Conservation (phyloP, 2,797 vertebrate genomes). For the Xenentodon cancila region DNA sequence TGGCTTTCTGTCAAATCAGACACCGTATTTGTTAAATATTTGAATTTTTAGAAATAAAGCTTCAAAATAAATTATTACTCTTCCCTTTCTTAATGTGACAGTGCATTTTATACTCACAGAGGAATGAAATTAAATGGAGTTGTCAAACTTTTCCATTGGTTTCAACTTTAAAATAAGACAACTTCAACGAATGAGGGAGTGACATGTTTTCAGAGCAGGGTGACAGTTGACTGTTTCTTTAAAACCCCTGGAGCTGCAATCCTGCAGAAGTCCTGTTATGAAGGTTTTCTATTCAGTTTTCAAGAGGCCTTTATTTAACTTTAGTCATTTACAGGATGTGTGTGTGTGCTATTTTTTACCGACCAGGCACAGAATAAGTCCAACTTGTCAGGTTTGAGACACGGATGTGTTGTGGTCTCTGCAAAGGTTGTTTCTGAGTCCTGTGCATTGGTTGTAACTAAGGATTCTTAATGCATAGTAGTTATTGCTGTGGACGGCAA, state of each 20-base stretch:
- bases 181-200: conserved; percentile 2
- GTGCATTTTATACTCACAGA: conserved; percentile 25
- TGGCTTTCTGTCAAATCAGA: conserved; percentile 11
- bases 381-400: no score
- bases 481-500: no score
- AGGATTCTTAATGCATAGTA: no score
- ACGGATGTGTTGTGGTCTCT: no score
- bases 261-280: background rate
- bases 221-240: conserved; percentile 42
- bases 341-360: no score
- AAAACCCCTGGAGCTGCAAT: background rate
- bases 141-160: conserved; percentile 26
- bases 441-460: no score
- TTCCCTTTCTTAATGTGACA: conserved; percentile 12
- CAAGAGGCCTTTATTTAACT: no score
- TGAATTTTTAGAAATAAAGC: conserved; percentile 20
- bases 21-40: conserved; percentile 30
- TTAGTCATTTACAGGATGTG: no score
- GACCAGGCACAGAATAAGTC: no score
- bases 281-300: conserved; percentile 5
- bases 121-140: conserved; percentile 30
- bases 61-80: conserved; percentile 34
- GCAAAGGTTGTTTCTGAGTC: no score
- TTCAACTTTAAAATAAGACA: conserved; percentile 38
- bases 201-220: conserved; percentile 14